Percentiles rank a stretch among this genome's conserved stretches.
Evolutionary conservation across 1,140 invertebrate genomes (phyloP).

Genomic region (Bombus picipes): DNA sequence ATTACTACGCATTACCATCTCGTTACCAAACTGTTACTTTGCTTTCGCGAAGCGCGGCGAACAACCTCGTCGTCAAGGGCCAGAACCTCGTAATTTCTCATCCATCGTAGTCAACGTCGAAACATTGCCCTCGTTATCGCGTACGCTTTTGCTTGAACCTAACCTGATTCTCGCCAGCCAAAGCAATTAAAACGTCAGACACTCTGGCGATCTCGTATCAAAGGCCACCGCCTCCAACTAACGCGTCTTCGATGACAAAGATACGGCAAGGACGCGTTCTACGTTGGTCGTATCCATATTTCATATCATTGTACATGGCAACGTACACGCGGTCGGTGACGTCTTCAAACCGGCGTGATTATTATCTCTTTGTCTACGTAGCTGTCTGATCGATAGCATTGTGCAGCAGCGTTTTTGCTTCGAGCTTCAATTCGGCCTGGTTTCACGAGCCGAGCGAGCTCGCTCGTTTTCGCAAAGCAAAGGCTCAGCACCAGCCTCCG

Average conservation of each 20-base stretch:
- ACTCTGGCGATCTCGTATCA: neutral
- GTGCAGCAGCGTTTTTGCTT: slow-evolving; percentile 21
- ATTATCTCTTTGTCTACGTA: slow-evolving; percentile 34
- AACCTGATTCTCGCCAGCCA: neutral
- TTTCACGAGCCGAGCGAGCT: neutral
- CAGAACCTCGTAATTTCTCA: neutral
- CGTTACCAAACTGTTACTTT: no score
- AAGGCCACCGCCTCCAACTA: neutral
- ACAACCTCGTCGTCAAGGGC: no score
- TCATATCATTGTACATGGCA: slow-evolving; percentile 9
- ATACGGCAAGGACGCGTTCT: neutral
- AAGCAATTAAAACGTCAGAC: slow-evolving; percentile 15
- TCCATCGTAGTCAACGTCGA: neutral
- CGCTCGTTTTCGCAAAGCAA: slow-evolving; percentile 10
- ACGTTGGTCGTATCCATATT: slow-evolving; percentile 19
- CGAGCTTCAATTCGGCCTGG: slow-evolving; percentile 30
- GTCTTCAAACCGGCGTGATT: slow-evolving; percentile 42
- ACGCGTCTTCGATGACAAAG: slow-evolving; percentile 27
- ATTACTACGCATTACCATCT: no score
- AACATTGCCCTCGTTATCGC: neutral
- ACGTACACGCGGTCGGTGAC: slow-evolving; percentile 23
- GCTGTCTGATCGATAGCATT: slow-evolving; percentile 32
- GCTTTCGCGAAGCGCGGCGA: neutral
- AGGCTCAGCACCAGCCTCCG: no score
- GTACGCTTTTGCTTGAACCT: neutral